Evolutionary conservation across 2,113 vertebrate species (phyloP).

Genomic region (Anguilla japonica): DNA sequence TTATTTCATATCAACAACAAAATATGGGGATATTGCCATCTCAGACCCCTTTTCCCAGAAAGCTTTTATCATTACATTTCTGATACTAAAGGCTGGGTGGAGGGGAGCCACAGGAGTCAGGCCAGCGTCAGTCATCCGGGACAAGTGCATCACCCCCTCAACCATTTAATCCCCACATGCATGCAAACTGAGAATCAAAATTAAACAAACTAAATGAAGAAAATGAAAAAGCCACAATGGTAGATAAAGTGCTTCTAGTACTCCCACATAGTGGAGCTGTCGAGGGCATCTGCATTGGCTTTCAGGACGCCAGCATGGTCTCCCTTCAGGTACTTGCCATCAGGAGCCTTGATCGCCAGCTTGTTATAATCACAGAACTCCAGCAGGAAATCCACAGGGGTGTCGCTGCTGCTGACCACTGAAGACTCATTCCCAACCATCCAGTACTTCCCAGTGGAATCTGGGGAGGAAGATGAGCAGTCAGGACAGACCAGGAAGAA

Average conservation of each 20-base stretch:
- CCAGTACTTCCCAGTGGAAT: conserved; percentile 92
- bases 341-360: conserved; percentile 83
- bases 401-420: conserved; percentile 81
- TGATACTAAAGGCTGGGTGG: background rate
- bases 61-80: background rate
- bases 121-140: conserved; percentile 11
- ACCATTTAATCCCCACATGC: conserved; percentile 11
- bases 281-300: conserved; percentile 78
- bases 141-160: conserved; percentile 2
- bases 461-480: conserved; percentile 57
- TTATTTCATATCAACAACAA: background rate
- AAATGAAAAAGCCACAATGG: conserved; percentile 14
- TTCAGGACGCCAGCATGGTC: conserved; percentile 93
- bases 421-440: conserved; percentile 80
- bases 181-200: conserved; percentile 19
- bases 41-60: background rate
- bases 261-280: conserved; percentile 90
- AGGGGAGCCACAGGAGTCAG: background rate
- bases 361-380: conserved; percentile 95
- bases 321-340: conserved; percentile 90
- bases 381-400: conserved; percentile 86
- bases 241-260: conserved; percentile 77
- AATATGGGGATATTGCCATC: background rate
- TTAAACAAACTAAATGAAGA: background rate
- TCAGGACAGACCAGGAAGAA: conserved; percentile 4